phyloP scores from a whole-genome alignment of 2,888 invertebrate genomes.

The Crematogaster levior region DNA sequence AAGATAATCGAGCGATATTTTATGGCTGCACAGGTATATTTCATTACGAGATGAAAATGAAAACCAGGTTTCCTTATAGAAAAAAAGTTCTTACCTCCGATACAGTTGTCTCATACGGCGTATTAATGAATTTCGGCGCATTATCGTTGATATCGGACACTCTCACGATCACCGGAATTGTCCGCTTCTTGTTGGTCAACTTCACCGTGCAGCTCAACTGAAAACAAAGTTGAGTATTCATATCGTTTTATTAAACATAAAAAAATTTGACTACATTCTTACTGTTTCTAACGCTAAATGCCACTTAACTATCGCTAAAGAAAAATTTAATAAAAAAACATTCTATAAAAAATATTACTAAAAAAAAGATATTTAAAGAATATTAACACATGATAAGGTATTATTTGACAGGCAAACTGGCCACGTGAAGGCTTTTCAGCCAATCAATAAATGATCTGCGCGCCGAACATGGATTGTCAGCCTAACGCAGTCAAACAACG shows the following conservation, averaged over 20 bases:
- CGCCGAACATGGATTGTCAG: too few species aligned
- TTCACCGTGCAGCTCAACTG: slow-evolving; percentile 94
- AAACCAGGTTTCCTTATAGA: neutral
- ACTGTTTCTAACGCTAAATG: neutral
- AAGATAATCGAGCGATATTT: slow-evolving; percentile 17
- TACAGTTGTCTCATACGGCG: slow-evolving; percentile 93
- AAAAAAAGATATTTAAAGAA: too few species aligned
- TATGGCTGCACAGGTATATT: neutral
- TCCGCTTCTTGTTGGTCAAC: slow-evolving; percentile 92
- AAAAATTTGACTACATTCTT: neutral
- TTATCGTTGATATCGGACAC: slow-evolving; percentile 97
- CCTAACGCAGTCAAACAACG: too few species aligned
- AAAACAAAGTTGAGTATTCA: slow-evolving; percentile 75
- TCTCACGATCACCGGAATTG: slow-evolving; percentile 95
- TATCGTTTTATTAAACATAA: neutral
- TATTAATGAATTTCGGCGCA: slow-evolving; percentile 93
- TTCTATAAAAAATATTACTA: neutral
- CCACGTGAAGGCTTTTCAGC: too few species aligned
- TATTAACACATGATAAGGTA: too few species aligned
- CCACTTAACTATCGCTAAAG: neutral
- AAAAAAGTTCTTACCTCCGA: slow-evolving; percentile 90
- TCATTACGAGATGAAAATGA: slow-evolving; percentile 19
- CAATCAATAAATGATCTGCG: too few species aligned
- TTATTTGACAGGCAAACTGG: too few species aligned
- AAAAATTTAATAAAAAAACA: neutral